phyloP scores from a whole-genome alignment of 2,888 invertebrate species.

The Acleris cristana region DNA sequence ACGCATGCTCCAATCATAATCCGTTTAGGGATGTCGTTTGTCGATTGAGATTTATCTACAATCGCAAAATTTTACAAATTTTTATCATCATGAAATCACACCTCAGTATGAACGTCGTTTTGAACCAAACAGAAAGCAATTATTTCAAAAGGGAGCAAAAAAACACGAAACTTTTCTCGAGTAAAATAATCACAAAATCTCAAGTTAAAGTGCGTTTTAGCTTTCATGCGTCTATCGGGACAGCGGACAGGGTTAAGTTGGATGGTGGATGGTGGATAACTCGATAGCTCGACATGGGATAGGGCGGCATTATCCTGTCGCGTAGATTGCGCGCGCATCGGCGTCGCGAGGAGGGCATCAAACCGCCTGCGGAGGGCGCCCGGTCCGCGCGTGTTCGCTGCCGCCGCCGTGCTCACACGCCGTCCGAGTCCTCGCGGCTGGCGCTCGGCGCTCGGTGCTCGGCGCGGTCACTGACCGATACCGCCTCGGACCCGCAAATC shows the following conservation, averaged over 20 bases:
- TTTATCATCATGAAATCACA: not conserved
- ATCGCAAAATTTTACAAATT: conserved; percentile 12
- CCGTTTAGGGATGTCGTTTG: conserved; percentile 80
- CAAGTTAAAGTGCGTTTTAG: conserved; percentile 11
- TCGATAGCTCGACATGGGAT: conserved; percentile 79
- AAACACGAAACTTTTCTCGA: not conserved
- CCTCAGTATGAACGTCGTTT: not conserved
- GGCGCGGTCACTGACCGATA: conserved; percentile 77
- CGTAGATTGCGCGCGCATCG: conserved; percentile 75
- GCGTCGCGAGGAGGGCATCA: conserved; percentile 80
- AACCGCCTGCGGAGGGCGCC: conserved; percentile 79
- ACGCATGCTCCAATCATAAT: conserved; percentile 84
- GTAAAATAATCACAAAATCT: conserved; percentile 7
- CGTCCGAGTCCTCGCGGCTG: conserved; percentile 62
- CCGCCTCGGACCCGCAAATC: conserved; percentile 46
- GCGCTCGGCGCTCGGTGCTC: conserved; percentile 54
- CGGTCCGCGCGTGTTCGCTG: conserved; percentile 70
- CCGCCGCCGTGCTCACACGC: conserved; percentile 55
- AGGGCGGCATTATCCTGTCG: conserved; percentile 78
- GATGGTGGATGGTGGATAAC: conserved; percentile 70
- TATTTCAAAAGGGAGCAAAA: not conserved
- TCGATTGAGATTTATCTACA: conserved; percentile 64
- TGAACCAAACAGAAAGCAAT: not conserved
- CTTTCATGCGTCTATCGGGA: conserved; percentile 39
- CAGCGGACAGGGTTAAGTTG: conserved; percentile 67